Evolutionary conservation across 2,797 vertebrate species (phyloP).

Genomic region (Sphenodon punctatus): DNA sequence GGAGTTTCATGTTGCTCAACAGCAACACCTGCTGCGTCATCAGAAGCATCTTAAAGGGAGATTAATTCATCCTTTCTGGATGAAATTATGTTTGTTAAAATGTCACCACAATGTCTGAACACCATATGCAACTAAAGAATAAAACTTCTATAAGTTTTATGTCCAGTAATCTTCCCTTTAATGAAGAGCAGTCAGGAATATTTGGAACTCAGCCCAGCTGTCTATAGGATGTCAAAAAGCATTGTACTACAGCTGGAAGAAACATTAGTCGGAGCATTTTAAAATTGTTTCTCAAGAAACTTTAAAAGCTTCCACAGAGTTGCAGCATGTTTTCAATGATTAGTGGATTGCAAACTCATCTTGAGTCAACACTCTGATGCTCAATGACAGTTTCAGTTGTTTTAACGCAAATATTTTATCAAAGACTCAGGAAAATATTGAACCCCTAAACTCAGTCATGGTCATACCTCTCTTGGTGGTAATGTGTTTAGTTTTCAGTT

Average conservation of each 20-base stretch:
- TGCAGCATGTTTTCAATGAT: too few species aligned
- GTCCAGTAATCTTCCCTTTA: neutral
- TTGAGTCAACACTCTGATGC: too few species aligned
- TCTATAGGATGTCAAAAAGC: neutral
- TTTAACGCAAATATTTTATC: too few species aligned
- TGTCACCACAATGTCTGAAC: neutral
- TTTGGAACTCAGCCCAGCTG: neutral
- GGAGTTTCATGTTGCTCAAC: neutral
- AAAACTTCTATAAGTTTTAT: neutral
- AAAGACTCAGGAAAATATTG: too few species aligned
- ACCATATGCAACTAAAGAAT: neutral
- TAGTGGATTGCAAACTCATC: too few species aligned
- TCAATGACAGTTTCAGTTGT: too few species aligned
- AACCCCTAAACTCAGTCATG: too few species aligned
- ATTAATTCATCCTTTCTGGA: neutral
- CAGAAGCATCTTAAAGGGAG: conserved; percentile 8
- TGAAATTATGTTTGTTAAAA: neutral
- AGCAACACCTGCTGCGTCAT: conserved; percentile 16
- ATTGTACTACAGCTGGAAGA: neutral
- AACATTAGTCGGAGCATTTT: too few species aligned
- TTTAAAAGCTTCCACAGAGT: too few species aligned
- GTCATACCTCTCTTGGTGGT: too few species aligned
- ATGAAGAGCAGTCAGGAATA: neutral
- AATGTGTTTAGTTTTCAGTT: too few species aligned
- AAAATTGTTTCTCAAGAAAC: too few species aligned